phyloP scores from a whole-genome alignment of 2,797 vertebrate species.

The Platyrinchus mystaceus region DNA sequence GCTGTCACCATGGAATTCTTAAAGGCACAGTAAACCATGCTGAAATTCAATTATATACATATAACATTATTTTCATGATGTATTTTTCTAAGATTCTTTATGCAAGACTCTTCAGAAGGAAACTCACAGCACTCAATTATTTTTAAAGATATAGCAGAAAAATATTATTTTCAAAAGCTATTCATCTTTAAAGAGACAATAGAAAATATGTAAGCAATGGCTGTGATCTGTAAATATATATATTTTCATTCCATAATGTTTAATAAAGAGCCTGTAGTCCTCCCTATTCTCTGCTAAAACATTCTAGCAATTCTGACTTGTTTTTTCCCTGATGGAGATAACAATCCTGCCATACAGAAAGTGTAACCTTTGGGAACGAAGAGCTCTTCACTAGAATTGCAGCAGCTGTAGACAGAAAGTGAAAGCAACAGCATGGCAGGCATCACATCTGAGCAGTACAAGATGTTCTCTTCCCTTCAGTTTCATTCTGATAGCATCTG shows the following conservation, averaged over 20 bases:
- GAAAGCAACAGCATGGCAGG: constrained; percentile 29
- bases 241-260: neutral
- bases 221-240: neutral
- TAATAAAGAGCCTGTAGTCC: neutral
- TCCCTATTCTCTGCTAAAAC: neutral
- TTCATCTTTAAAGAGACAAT: neutral
- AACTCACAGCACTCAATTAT: neutral
- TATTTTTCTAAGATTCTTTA: neutral
- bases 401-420: constrained; percentile 57
- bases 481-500: constrained; percentile 24
- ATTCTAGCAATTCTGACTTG: neutral
- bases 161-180: neutral
- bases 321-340: neutral
- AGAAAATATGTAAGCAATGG: neutral
- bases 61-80: neutral
- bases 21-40: neutral
- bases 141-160: neutral
- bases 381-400: constrained; percentile 14
- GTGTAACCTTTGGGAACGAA: constrained; percentile 6
- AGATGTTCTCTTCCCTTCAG: constrained; percentile 30
- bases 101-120: neutral
- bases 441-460: constrained; percentile 13
- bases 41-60: neutral
- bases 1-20: neutral
- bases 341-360: neutral